Percentiles rank a stretch among this genome's conserved stretches.
These are phyloP conservation scores for Anguilla obscura DNA, from an alignment of 2,797 vertebrate genomes.

Conservation along the genomic window DNA sequence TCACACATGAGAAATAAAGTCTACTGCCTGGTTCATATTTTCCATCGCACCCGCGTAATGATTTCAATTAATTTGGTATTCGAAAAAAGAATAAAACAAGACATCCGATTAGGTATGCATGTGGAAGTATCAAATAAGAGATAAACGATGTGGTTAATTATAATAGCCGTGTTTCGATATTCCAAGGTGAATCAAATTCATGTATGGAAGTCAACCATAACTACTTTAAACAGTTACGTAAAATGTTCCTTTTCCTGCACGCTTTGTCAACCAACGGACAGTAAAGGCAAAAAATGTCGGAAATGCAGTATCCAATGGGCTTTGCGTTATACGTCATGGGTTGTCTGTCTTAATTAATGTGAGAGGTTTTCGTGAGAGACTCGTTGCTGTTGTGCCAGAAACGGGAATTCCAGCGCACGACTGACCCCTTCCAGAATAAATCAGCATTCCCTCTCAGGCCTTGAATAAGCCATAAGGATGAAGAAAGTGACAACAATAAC, in stretches of 20 bases:
- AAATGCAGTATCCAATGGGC: not conserved
- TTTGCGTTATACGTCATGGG: not conserved
- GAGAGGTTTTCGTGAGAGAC: not conserved
- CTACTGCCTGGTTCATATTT: not conserved
- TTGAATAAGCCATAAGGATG: not conserved
- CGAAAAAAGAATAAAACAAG: not conserved
- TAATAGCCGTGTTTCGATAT: not conserved
- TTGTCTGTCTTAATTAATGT: not conserved
- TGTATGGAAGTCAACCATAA: not conserved
- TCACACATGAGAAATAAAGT: not conserved
- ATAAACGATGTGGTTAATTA: not conserved
- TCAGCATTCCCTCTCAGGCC: not conserved
- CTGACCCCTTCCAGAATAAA: constrained; percentile 10
- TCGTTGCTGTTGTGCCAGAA: not conserved
- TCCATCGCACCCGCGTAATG: not conserved
- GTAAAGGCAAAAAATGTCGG: not conserved
- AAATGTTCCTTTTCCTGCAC: not conserved
- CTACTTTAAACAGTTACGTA: not conserved
- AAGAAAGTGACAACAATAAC: not conserved
- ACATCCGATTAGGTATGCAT: not conserved
- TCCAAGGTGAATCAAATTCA: not conserved
- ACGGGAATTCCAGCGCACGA: not conserved
- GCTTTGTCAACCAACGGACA: not conserved
- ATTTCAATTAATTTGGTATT: not conserved
- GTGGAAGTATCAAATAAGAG: not conserved